Base-by-base conservation (phyloP, 2,888 invertebrate genomes). In the Meghimatium bilineatum region DNA sequence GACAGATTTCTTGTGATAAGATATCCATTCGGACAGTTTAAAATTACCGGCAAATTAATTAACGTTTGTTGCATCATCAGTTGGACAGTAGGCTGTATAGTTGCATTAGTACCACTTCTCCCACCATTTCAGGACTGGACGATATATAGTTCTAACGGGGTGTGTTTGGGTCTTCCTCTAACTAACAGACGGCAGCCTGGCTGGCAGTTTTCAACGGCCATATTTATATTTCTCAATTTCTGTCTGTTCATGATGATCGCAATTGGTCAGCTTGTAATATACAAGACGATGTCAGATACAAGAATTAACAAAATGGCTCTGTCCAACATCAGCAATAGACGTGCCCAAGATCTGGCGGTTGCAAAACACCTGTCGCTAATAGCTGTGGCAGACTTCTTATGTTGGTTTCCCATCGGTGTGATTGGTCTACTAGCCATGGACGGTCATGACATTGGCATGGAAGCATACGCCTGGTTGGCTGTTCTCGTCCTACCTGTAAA, bases 1-100 rank as follows among this genome's bases (percentile, higher is more conserved):
- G 95, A 96, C 90, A 94, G 95, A 26, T 94, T 95, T 88, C 94
- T 95, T 86, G 95, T 95, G 1, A 95, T 96, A 44, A 95, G 95
- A n/a, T 94, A 95, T 86, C 95, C 95, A 26, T 92, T 95, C 78
- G 94, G 87, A 6, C 84, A 81, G n/a, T 10, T 81, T n/a, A 81
- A 44, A 44, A 44, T 81, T 26, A 26, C 80, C 20, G 49, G 80
- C 14, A 69, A 60, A 23, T 32, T 71, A 2, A 71, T 69, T 14
- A 56, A 26, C 17, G 38, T 56, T 17, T 52, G 44, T 17, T 79
- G 79, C 29, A 26, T 52, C 23, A 26, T 69, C 8, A 71, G 32
- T 32, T 80, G 80, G 80, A n/a, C 38, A 12, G 14, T 89, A 6
- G 90, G 90, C 8, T 74, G 89, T 49, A 14, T 88, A 1, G 77